Evolutionary conservation across 2,888 invertebrate species (phyloP).

Genomic region (Stenodema calcarata): DNA sequence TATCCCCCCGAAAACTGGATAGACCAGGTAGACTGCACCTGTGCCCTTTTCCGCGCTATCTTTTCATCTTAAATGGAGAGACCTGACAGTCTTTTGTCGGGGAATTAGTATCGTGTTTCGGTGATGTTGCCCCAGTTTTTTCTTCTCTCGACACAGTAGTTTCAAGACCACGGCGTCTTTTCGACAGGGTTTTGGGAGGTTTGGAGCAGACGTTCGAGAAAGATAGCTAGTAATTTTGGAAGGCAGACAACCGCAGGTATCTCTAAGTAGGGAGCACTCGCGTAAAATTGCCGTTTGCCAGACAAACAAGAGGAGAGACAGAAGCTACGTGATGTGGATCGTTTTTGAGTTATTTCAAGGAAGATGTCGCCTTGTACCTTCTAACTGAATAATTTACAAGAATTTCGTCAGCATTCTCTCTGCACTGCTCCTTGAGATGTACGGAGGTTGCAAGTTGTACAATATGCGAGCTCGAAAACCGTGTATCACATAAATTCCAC

Average conservation of each 20-base stretch:
- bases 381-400: too few species aligned
- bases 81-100: slow-evolving; percentile 44
- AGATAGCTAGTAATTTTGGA: slow-evolving; percentile 8
- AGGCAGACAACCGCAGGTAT: slow-evolving; percentile 23
- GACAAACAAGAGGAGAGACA: background rate
- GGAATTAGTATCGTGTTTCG: slow-evolving; percentile 45
- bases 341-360: background rate
- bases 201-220: background rate
- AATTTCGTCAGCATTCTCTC: too few species aligned
- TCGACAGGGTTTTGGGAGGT: background rate
- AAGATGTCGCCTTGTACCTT: too few species aligned
- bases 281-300: slow-evolving; percentile 26
- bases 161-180: background rate
- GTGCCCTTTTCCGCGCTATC: slow-evolving; percentile 21
- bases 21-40: slow-evolving; percentile 20
- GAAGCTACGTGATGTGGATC: background rate
- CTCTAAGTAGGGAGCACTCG: background rate
- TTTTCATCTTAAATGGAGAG: slow-evolving; percentile 39
- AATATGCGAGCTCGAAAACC: too few species aligned
- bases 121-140: slow-evolving; percentile 43
- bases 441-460: too few species aligned
- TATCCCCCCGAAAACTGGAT: slow-evolving; percentile 1
- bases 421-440: too few species aligned
- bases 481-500: too few species aligned
- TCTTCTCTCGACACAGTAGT: background rate